Evolutionary conservation across 2,113 vertebrate genomes (phyloP).

Genomic region (Uria aalge): DNA sequence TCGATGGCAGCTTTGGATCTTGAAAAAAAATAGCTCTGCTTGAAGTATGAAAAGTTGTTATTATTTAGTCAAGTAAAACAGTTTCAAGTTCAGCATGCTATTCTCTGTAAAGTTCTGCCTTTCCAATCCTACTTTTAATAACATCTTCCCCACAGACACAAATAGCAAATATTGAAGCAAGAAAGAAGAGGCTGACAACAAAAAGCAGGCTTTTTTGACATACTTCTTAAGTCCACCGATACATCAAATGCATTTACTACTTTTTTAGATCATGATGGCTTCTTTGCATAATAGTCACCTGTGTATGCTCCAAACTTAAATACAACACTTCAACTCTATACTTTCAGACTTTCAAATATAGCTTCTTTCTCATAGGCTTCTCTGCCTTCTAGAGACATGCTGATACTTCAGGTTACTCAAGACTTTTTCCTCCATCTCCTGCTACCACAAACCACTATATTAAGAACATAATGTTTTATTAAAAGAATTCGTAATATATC

Average conservation of each 20-base stretch:
- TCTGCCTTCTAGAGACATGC: background rate
- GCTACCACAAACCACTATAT: background rate
- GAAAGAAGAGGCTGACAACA: background rate
- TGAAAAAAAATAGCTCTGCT: background rate
- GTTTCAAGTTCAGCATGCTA: background rate
- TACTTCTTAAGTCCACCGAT: background rate
- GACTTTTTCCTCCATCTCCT: background rate
- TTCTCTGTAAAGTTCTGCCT: background rate
- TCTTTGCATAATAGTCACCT: background rate
- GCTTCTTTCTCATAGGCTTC: background rate
- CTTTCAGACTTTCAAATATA: background rate
- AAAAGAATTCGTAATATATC: background rate
- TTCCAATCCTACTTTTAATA: background rate
- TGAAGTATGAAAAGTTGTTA: background rate
- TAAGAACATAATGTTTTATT: background rate
- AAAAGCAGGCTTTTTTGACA: background rate
- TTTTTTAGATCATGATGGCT: background rate
- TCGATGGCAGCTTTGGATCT: conserved; percentile 48
- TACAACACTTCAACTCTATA: background rate
- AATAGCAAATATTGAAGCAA: background rate
- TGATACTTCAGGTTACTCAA: background rate
- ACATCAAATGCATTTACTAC: background rate
- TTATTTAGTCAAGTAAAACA: background rate
- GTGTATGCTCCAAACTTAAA: background rate
- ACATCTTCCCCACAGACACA: background rate